phyloP scores from a whole-genome alignment of 1,140 invertebrate genomes.

The Trachelipus rathkii region DNA sequence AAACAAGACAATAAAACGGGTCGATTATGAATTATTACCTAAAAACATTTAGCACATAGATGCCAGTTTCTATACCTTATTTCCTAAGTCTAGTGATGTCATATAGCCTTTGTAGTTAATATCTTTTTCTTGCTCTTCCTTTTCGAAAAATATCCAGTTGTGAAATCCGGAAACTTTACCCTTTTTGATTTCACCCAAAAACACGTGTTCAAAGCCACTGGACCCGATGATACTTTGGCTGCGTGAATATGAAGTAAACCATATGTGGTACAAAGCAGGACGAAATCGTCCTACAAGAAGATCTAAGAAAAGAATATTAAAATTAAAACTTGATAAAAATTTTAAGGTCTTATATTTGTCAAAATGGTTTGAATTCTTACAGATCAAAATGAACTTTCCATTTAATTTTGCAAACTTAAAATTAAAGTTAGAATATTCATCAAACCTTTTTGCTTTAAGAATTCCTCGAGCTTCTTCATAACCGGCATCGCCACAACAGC shows the following conservation, averaged over 20 bases:
- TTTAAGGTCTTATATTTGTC: background rate
- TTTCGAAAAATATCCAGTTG: slow-evolving; percentile 78
- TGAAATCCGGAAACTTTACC: slow-evolving; percentile 72
- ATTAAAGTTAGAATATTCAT: too few relatives aligned
- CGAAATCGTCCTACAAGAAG: slow-evolving; percentile 19
- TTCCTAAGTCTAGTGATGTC: slow-evolving; percentile 54
- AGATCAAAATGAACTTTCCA: too few relatives aligned
- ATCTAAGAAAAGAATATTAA: background rate
- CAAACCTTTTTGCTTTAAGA: slow-evolving; percentile 53
- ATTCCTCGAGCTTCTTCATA: slow-evolving; percentile 68
- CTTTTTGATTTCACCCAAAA: slow-evolving; percentile 75
- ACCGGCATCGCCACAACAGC: slow-evolving; percentile 66
- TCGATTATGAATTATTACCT: background rate
- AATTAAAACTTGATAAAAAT: too few relatives aligned
- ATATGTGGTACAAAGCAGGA: slow-evolving; percentile 64
- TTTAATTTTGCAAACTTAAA: too few relatives aligned
- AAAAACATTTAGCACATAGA: background rate
- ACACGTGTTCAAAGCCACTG: slow-evolving; percentile 79
- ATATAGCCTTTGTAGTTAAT: slow-evolving; percentile 77
- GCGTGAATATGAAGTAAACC: slow-evolving; percentile 65
- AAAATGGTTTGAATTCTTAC: background rate
- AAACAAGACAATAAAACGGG: slow-evolving; percentile 50
- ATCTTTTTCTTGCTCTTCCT: slow-evolving; percentile 62
- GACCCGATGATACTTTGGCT: slow-evolving; percentile 54
- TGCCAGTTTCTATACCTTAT: slow-evolving; percentile 22